These are phyloP conservation scores for Lepidurus apus DNA, from an alignment of 1,140 invertebrate species.

Conservation along the genomic window DNA sequence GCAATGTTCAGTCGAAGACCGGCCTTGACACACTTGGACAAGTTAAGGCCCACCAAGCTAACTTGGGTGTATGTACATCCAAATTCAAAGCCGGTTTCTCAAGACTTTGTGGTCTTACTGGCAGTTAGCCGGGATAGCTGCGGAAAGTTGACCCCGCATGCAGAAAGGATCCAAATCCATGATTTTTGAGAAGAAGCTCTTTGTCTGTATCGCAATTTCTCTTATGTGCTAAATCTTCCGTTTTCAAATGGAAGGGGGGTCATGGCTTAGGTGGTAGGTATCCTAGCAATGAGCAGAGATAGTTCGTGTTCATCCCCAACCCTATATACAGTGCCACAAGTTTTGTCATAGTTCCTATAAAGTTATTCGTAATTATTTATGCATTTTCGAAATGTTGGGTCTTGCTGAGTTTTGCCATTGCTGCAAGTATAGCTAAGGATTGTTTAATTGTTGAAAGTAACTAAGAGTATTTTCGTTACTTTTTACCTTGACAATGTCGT, in stretches of 20 bases:
- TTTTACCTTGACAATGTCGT: too few relatives aligned
- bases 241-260: slow-evolving; percentile 30
- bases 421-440: too few relatives aligned
- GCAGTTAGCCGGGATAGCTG: slow-evolving; percentile 17
- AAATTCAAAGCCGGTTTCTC: background rate
- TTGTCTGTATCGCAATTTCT: background rate
- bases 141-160: background rate
- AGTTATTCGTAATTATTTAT: background rate
- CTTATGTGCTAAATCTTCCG: background rate
- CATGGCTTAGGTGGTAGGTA: slow-evolving; percentile 32
- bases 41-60: background rate
- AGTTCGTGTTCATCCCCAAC: slow-evolving; percentile 40
- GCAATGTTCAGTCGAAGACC: background rate
- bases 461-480: too few relatives aligned
- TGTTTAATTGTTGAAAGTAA: too few relatives aligned
- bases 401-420: background rate
- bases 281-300: slow-evolving; percentile 41
- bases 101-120: background rate
- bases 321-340: background rate
- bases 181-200: background rate
- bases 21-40: slow-evolving; percentile 6
- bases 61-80: background rate
- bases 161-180: background rate
- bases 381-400: background rate
- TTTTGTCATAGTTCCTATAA: background rate